A percentile compares a stretch with the other conserved stretches of the same genome.
Conservation (phyloP, 1,140 invertebrate genomes). For the Pteromalus puparum region DNA sequence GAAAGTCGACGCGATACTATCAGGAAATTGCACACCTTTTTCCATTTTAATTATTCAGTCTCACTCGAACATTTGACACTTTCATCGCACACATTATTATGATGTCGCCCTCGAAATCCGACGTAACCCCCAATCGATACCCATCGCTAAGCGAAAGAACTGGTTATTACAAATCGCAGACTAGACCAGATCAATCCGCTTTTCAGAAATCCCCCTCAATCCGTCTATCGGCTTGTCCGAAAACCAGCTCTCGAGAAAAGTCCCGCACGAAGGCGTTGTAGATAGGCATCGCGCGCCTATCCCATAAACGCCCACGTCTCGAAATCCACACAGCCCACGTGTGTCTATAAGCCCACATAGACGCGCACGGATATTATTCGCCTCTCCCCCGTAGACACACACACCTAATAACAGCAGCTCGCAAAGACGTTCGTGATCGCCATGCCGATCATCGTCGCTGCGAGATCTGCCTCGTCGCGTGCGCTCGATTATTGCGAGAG, state of each 20-base stretch:
- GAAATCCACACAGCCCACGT: background rate
- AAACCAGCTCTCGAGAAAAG: background rate
- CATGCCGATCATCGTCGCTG: background rate
- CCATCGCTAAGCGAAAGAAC: no score
- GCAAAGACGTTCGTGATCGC: background rate
- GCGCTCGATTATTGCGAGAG: conserved; percentile 9
- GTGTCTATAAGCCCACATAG: background rate
- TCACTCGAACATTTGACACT: no score
- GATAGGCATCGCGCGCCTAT: background rate
- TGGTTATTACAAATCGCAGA: no score
- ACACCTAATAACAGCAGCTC: background rate
- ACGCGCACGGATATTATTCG: background rate
- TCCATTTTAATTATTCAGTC: background rate
- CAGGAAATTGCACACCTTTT: background rate
- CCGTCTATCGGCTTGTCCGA: background rate
- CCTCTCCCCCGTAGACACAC: background rate
- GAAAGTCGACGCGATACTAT: background rate
- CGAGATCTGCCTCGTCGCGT: background rate
- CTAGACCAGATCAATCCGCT: no score
- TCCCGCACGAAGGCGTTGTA: background rate
- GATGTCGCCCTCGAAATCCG: no score
- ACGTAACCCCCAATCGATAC: no score
- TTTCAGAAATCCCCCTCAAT: no score
- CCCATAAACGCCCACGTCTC: background rate
- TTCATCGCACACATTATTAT: no score